Evolutionary conservation across 2,797 vertebrate genomes (phyloP), one percentile per base, ranked within the genome.

Genomic region (Spheniscus humboldti): DNA sequence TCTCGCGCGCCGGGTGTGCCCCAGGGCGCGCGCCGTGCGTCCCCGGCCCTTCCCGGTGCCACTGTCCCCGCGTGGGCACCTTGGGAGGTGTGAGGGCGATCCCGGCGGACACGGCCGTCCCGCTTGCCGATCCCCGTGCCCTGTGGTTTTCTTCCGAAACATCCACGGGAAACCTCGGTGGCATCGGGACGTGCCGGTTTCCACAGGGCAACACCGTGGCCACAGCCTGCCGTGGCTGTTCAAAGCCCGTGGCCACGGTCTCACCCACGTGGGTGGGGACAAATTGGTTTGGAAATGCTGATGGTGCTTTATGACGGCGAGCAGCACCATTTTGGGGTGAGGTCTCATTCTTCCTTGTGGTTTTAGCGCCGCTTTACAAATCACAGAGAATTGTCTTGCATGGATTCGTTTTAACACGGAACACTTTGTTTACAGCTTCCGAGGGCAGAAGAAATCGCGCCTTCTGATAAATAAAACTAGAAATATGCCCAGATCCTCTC

Each of bases 131-230:
- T 25, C 41, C 31, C 30, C 5, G 3, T 18, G 13, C 55, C 30
- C 64, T 47, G 64, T 9, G 69, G 28, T 47, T 88, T 77, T 64
- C 75, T 62, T 20, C 30, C 31, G 55, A 35, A 79, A 7, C 37
- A 9, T 39, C 47, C 53, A 3, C 47, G 33, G 80, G 80, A 73
- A 1, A 19, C n/a, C 24, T 27, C 2, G 22, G 62, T 53, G 83
- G 18, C 68, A 9, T 14, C 3, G 7, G 64, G 27, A 43, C 0
- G 0, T 39, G 63, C 22, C 0, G 0, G 22, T 43, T 59, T 53
- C 85, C 23, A 3, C 31, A 20, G 67, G 59, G 71, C 31, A 13
- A 1, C 8, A 16, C 18, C 20, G 4, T 11, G 28, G 55, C 50
- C 30, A 0, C 50, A 64, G 62, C 45, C 52, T n/a, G 39, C 41